These are phyloP conservation scores for Cliona cf. orientalis DNA, from an alignment of 37 sponge, comb jelly and placozoan genomes.

Conservation along the genomic window DNA sequence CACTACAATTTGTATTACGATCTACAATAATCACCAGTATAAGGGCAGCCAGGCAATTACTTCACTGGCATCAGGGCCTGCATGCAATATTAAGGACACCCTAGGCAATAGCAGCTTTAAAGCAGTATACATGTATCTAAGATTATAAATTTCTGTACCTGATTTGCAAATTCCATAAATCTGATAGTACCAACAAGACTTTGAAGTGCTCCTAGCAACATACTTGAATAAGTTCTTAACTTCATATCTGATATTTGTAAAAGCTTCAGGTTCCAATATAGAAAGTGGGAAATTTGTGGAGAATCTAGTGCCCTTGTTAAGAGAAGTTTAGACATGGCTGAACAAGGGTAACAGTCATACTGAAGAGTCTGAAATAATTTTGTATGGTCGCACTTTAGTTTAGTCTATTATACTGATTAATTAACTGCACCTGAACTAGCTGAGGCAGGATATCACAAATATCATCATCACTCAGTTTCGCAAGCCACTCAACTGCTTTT, in stretches of 20 bases:
- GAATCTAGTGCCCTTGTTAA: conserved; percentile 37
- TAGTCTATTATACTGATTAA: not conserved
- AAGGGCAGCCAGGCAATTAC: too few species aligned
- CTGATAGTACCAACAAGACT: conserved; percentile 19
- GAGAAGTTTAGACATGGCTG: conserved; percentile 57
- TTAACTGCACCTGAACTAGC: conserved; percentile 55
- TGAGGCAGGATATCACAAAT: conserved; percentile 73
- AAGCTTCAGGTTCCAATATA: conserved; percentile 62
- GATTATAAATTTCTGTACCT: conserved; percentile 4
- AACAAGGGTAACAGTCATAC: conserved; percentile 41
- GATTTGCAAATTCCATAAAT: conserved; percentile 22
- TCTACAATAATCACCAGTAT: too few species aligned
- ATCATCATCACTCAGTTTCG: conserved; percentile 54
- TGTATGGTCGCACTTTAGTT: too few species aligned
- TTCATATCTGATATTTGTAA: not conserved
- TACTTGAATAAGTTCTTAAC: conserved; percentile 22
- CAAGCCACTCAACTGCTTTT: conserved; percentile 59
- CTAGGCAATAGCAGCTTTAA: not conserved
- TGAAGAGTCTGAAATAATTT: conserved; percentile 33
- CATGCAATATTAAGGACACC: too few species aligned
- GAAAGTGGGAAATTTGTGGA: conserved; percentile 58
- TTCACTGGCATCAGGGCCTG: too few species aligned
- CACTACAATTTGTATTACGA: too few species aligned
- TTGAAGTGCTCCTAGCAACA: conserved; percentile 30
- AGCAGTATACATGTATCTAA: not conserved